Conservation (phyloP, 2,888 invertebrate genomes). For the Entomobrya proxima region DNA sequence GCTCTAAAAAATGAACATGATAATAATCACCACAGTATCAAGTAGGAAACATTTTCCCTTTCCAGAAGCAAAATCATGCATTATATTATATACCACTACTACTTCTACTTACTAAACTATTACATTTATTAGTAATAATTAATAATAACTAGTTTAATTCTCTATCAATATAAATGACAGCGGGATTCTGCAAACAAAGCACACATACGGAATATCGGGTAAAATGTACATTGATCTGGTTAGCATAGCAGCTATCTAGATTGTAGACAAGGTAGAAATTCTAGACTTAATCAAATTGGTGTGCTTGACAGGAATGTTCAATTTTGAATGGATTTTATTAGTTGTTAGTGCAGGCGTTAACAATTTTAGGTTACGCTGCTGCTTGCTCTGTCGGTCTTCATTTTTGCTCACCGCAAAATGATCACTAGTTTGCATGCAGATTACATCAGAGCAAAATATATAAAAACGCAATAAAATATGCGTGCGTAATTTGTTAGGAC, state of each 20-base stretch:
- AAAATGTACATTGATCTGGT: neutral
- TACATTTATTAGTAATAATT: neutral
- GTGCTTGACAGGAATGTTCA: neutral
- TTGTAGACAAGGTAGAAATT: neutral
- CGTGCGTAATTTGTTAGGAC: neutral
- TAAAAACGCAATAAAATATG: too few relatives aligned
- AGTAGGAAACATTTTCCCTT: too few relatives aligned
- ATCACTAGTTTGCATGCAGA: neutral
- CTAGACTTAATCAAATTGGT: too few relatives aligned
- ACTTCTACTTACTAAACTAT: too few relatives aligned
- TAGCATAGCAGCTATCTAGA: neutral
- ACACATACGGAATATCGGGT: neutral
- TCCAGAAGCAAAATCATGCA: too few relatives aligned
- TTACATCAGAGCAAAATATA: too few relatives aligned
- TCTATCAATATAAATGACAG: neutral
- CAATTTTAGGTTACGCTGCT: neutral
- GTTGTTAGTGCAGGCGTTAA: neutral
- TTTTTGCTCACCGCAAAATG: neutral
- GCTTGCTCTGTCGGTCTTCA: neutral
- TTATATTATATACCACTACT: too few relatives aligned
- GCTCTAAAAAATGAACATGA: too few relatives aligned
- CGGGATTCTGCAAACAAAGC: neutral
- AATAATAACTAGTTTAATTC: neutral
- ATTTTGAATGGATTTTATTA: too few relatives aligned
- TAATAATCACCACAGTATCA: too few relatives aligned